Base-by-base conservation (phyloP, 2,113 vertebrate species). In the Phoenicopterus ruber region DNA sequence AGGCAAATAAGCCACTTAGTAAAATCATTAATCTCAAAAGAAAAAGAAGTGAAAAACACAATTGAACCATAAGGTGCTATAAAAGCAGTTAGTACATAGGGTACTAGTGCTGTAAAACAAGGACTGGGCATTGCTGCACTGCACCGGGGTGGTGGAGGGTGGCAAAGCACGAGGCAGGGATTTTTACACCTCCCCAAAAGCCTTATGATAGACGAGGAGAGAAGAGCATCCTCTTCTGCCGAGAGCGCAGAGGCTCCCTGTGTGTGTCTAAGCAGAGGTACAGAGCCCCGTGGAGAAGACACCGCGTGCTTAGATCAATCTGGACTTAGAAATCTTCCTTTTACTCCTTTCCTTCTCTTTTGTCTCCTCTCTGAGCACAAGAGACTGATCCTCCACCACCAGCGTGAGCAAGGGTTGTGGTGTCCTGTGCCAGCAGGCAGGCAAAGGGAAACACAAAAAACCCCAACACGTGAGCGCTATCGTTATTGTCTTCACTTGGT, bases 211-310 rank as follows among this genome's bases (percentile, higher is more conserved):
- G 36, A 52, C 0, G 2, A 46, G 44, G 12, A 44, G 32, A 66
- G 52, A 66, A n/a, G 22, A 66, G 9, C 44, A 34, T 52, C 44
- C 11, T 46, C 36, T 54, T 50, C 67, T 40, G 50, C 50, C 0
- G 0, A 52, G 50, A 50, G 50, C 1, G 0, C n/a, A 24, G 49
- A 65, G 72, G 13, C 38, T 2, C 7, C 38, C 31, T 29, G 11
- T 9, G 36, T 11, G 25, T 29, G 40, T 65, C 32, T 34, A 8
- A 55, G 52, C 0, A 0, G 63, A 65, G 19, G 34, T 59, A 20
- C 40, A 31, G 58, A 85, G 40, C 26, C 31, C 9, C 1, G 1
- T 20, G 58, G 74, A 85, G 59, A 52, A 72, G 31, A 34, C 0
- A 3, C 46, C 1, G 0, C 4, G 7, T 46, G 42, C 42, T 73